These are phyloP conservation scores for Tinea pellionella DNA, from an alignment of 2,888 invertebrate genomes.

Conservation along the genomic window DNA sequence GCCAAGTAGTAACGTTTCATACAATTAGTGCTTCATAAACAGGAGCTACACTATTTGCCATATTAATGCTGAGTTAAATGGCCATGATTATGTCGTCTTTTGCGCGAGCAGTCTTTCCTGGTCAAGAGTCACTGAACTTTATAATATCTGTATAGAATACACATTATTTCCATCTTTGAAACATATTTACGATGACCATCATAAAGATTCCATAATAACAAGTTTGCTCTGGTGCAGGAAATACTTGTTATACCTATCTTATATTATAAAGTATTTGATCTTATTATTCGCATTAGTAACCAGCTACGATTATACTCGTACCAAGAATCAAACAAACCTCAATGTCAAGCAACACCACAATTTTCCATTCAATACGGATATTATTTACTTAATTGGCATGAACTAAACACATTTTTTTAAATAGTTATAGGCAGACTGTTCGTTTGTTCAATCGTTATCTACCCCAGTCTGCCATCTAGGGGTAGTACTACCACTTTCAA, in stretches of 20 bases:
- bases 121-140: background rate
- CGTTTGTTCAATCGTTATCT: too few relatives aligned
- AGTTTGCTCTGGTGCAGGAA: background rate
- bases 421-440: too few relatives aligned
- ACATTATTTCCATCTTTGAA: background rate
- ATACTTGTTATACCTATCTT: background rate
- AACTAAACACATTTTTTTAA: background rate
- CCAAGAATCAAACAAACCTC: constrained; percentile 4
- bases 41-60: background rate
- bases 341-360: background rate
- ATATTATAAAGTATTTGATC: background rate
- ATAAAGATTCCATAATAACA: background rate
- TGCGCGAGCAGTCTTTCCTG: background rate
- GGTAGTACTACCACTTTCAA: too few relatives aligned
- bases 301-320: background rate
- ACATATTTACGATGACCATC: background rate
- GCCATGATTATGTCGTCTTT: background rate
- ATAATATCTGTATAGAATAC: too few relatives aligned
- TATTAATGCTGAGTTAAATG: background rate
- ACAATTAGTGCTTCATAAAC: background rate
- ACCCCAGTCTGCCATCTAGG: too few relatives aligned
- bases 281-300: background rate
- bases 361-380: background rate
- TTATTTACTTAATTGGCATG: background rate
- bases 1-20: background rate